Percentiles rank a stretch among this genome's conserved stretches.
Evolutionary conservation across 2,797 vertebrate species (phyloP).

Genomic region (Sandelia bainsii): DNA sequence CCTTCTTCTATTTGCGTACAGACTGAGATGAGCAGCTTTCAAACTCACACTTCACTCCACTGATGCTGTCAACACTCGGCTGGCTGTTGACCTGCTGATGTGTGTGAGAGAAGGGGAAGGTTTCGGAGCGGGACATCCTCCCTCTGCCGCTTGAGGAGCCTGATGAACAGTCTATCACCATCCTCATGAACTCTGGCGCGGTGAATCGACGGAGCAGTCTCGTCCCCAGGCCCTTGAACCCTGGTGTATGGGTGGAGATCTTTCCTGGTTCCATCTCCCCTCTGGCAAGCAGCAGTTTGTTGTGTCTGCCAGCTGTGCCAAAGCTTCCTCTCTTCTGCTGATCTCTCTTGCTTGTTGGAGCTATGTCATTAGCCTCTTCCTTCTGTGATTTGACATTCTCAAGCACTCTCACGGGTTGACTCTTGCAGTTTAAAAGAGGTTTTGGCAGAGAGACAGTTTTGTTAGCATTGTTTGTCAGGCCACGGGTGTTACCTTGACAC

Average conservation of each 20-base stretch:
- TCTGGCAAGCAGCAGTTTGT: constrained; percentile 77
- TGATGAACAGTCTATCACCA: constrained; percentile 81
- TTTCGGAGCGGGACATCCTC: constrained; percentile 84
- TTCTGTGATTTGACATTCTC: constrained; percentile 54
- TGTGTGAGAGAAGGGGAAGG: constrained; percentile 83
- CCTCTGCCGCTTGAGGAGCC: constrained; percentile 67
- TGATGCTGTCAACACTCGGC: constrained; percentile 86
- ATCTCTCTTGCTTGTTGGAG: constrained; percentile 60
- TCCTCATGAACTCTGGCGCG: constrained; percentile 86
- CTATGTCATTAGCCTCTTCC: constrained; percentile 51
- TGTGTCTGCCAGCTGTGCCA: constrained; percentile 67
- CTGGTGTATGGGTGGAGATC: constrained; percentile 58
- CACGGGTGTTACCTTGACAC: constrained; percentile 70
- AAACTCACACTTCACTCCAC: constrained; percentile 86
- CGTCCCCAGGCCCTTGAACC: constrained; percentile 77
- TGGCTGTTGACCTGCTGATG: constrained; percentile 85
- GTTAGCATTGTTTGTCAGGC: constrained; percentile 65
- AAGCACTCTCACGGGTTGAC: constrained; percentile 49
- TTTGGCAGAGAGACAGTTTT: constrained; percentile 66
- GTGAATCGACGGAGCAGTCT: constrained; percentile 86
- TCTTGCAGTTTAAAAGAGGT: constrained; percentile 68
- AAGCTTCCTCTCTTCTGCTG: constrained; percentile 75
- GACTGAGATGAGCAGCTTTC: constrained; percentile 79
- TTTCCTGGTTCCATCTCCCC: constrained; percentile 74
- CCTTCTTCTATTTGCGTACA: constrained; percentile 58